phyloP scores from a whole-genome alignment of 2,113 vertebrate genomes.

The Thryonomys swinderianus region DNA sequence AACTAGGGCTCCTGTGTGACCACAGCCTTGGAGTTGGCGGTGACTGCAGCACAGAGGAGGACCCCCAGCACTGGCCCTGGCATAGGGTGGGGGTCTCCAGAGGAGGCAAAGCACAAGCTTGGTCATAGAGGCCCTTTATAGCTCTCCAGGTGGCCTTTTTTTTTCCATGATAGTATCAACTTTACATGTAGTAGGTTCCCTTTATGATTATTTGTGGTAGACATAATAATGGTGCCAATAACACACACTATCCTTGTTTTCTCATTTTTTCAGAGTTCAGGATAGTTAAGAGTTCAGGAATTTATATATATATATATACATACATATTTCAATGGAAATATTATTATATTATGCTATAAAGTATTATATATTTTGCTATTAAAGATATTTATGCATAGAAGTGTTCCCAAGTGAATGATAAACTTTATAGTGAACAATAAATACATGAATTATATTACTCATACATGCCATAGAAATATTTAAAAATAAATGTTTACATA shows the following conservation, averaged over 20 bases:
- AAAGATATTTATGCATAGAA: conserved; percentile 69
- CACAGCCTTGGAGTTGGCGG: no score
- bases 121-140: no score
- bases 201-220: not conserved
- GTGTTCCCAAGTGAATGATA: conserved; percentile 70
- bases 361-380: conserved; percentile 4
- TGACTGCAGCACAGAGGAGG: no score
- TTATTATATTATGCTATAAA: not conserved
- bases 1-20: no score
- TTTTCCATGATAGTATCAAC: not conserved
- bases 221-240: not conserved
- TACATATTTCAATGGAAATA: not conserved
- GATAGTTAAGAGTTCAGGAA: not conserved
- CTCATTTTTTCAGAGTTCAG: not conserved
- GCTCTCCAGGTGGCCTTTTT: no score
- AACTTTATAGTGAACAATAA: not conserved
- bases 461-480: not conserved
- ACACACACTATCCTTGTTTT: not conserved
- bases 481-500: not conserved
- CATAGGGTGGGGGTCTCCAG: no score
- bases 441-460: not conserved
- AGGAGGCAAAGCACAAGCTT: no score
- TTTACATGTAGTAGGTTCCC: not conserved
- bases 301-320: no score
- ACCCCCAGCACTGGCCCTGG: no score